These are phyloP conservation scores for Copidosoma floridanum DNA, from an alignment of 1,140 invertebrate genomes.

Conservation along the genomic window DNA sequence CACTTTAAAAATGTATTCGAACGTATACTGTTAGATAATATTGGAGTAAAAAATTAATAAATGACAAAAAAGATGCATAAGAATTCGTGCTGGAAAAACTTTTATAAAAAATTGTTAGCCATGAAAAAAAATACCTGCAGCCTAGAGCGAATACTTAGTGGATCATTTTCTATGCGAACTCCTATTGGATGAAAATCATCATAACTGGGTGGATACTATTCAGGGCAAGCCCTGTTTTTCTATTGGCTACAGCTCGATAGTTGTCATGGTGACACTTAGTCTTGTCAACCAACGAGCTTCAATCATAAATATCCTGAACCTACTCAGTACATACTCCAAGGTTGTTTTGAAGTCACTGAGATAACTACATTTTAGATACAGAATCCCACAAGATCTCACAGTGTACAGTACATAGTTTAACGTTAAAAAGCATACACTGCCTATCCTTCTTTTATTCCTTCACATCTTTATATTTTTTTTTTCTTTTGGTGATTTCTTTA, in stretches of 20 bases:
- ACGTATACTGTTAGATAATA: too few species aligned
- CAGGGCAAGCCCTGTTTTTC: too few species aligned
- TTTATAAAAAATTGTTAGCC: too few species aligned
- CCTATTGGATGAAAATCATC: conserved; percentile 53
- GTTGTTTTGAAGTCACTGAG: conserved; percentile 43
- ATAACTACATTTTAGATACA: conserved; percentile 57
- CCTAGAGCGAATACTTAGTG: conserved; percentile 40
- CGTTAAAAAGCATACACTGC: not conserved
- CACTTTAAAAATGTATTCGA: too few species aligned
- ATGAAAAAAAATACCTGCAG: too few species aligned
- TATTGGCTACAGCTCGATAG: conserved; percentile 39
- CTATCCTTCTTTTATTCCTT: conserved; percentile 1
- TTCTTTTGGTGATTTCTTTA: conserved; percentile 14
- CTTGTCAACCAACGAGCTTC: conserved; percentile 37
- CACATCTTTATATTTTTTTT: not conserved
- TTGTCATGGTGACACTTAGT: conserved; percentile 44
- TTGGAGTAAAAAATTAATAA: too few species aligned
- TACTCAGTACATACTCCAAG: conserved; percentile 26
- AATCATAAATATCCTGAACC: not conserved
- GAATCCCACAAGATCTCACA: conserved; percentile 56
- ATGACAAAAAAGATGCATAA: too few species aligned
- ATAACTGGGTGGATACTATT: conserved; percentile 30
- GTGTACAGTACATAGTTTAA: conserved; percentile 45
- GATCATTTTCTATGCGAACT: conserved; percentile 55
- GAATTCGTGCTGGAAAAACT: too few species aligned